Percentiles rank a stretch among this genome's conserved stretches.
phyloP scores from a whole-genome alignment of 2,113 vertebrate genomes.

The Amblyopsis rosae region DNA sequence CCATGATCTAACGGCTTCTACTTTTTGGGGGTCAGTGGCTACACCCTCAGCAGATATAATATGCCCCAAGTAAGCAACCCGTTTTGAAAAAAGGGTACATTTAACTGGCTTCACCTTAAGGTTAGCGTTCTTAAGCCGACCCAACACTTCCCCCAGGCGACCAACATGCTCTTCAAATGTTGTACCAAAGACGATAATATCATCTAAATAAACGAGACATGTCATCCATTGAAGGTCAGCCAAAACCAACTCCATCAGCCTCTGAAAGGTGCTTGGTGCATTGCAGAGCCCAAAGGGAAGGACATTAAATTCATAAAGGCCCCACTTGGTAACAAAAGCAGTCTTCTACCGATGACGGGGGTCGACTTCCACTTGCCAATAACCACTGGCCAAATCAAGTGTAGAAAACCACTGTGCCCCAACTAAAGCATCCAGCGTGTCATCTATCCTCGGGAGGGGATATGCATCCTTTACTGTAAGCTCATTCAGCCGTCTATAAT shows the following conservation, averaged over 20 bases:
- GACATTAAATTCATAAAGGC: not conserved
- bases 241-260: conserved; percentile 16
- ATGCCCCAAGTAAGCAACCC: no score
- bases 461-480: not conserved
- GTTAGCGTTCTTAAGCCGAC: not conserved
- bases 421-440: not conserved
- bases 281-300: not conserved
- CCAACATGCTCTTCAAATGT: conserved; percentile 13
- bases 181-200: conserved; percentile 2
- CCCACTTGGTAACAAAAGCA: not conserved
- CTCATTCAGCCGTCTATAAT: not conserved
- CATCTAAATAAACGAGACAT: conserved; percentile 17
- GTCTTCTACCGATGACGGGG: not conserved
- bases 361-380: not conserved
- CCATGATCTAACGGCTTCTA: no score
- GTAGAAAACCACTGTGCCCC: not conserved
- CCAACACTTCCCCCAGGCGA: not conserved
- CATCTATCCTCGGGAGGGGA: no score
- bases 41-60: no score
- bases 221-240: conserved; percentile 24
- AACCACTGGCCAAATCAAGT: not conserved
- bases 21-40: no score
- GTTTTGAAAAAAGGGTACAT: no score
- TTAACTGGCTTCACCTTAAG: no score
- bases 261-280: not conserved